Base-by-base conservation (phyloP, 2,888 invertebrate genomes). In the Melinaea menophilus region DNA sequence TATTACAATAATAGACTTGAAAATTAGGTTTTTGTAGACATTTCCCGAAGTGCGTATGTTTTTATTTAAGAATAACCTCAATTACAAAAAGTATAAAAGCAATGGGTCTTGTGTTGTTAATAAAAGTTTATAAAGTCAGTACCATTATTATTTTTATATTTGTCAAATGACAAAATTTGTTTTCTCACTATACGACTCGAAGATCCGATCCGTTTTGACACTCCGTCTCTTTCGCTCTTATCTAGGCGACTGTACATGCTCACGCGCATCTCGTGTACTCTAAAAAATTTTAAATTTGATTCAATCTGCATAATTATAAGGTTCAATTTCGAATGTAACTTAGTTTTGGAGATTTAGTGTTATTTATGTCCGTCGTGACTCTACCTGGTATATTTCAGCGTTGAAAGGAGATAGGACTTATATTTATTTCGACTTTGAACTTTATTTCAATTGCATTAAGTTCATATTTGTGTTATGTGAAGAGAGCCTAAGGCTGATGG, bases 291-390 rank as follows among this genome's bases (percentile, higher is more conserved):
- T n/a, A 12, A n/a, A 45, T 47, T 69, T 22, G 63, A 56, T 79
- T 70, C 62, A 83, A 73, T 65, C 22, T 0, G 3, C 2, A 57
- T 35, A 0, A 31, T 0, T 55, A 67, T 78, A 82, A 61, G 65
- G 75, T 74, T 65, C 47, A 71, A 58, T 74, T 72, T 81, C 34
- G 59, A 68, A 66, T 73, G 71, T 4, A 34, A 55, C 67, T 74
- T 58, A 66, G 56, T 56, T 73, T 65, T 72, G 68, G 71, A 82
- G 81, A 85, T 83, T 80, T 77, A 76, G 70, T 77, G 80, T 85
- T 85, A 88, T 89, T 89, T 88, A 89, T 86, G 84, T 84, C 79
- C 77, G 74, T 89, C 90, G 90, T 90, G 90, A 90, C 88, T 85
- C 75, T 80, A 80, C 80, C 79, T 80, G 81, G 83, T 85, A 84